phyloP scores from a whole-genome alignment of 2,113 vertebrate genomes.

The Chamaetylas fuelleborni region DNA sequence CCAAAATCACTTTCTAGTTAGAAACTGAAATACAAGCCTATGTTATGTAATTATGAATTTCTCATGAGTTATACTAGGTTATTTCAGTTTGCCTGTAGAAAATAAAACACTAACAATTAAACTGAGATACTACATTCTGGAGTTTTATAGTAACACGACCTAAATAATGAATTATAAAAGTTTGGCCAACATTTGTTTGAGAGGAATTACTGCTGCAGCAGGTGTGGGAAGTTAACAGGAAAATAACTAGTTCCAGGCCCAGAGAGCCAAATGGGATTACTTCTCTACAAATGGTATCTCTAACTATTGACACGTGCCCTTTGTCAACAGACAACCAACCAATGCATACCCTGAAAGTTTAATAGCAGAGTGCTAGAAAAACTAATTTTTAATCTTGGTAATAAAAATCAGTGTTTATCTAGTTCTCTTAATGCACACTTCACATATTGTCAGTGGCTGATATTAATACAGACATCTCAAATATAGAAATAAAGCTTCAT shows the following conservation, averaged over 20 bases:
- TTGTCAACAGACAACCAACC: rapidly evolving
- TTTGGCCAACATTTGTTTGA: not conserved
- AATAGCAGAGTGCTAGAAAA: not conserved
- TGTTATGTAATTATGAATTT: not conserved
- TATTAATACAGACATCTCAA: not conserved
- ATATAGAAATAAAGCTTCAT: not conserved
- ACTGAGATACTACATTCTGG: not conserved
- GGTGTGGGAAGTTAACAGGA: not conserved
- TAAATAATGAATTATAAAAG: not conserved
- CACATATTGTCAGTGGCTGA: not conserved
- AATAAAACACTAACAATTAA: not conserved
- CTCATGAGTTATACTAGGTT: not conserved
- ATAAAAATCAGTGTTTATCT: not conserved
- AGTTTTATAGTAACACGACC: not conserved
- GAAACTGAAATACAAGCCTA: not conserved
- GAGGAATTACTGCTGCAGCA: not conserved
- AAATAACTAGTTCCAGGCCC: not conserved
- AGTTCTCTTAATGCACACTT: not conserved
- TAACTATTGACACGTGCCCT: rapidly evolving
- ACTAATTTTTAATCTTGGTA: not conserved
- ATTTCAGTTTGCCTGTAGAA: not conserved
- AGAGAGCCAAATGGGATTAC: not conserved
- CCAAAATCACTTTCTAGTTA: not conserved
- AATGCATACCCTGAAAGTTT: not conserved
- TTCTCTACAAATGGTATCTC: not conserved